Percentiles rank a stretch among this genome's conserved stretches.
Evolutionary conservation across 2,888 invertebrate genomes (phyloP).

Genomic region (Meteorus cinctellus): DNA sequence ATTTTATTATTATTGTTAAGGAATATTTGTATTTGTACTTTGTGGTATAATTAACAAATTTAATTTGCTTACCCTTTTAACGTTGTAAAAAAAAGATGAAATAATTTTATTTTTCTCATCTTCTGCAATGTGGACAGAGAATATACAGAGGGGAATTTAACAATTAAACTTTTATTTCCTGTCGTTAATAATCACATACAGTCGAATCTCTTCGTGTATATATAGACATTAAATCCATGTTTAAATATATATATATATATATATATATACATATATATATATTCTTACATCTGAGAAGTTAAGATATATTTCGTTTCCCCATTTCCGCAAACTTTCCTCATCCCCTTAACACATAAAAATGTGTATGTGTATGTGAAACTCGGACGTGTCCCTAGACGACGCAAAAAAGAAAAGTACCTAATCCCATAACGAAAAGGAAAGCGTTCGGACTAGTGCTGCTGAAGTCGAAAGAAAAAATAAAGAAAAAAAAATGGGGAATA

Average conservation of each 20-base stretch:
- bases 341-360: not conserved
- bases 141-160: conserved; percentile 29
- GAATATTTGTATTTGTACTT: not conserved
- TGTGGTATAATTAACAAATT: not conserved
- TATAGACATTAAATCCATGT: not conserved
- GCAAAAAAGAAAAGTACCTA: conserved; percentile 59
- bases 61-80: conserved; percentile 2
- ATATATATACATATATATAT: not conserved
- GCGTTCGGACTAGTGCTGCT: conserved; percentile 49
- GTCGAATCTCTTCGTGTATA: not conserved
- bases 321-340: not conserved
- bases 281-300: not conserved
- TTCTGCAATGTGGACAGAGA: not conserved
- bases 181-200: conserved; percentile 41
- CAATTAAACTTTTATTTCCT: conserved; percentile 56
- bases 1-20: too few species aligned
- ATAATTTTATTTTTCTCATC: conserved; percentile 29
- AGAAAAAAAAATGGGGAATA: not conserved
- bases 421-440: conserved; percentile 65
- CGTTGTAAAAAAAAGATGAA: conserved; percentile 10
- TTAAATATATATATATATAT: not conserved
- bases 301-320: conserved; percentile 15
- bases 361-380: not conserved
- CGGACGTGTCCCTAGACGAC: conserved; percentile 27
- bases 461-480: not conserved